Base-by-base conservation (phyloP, 2,888 invertebrate genomes). In the Ophonus ardosiacus region DNA sequence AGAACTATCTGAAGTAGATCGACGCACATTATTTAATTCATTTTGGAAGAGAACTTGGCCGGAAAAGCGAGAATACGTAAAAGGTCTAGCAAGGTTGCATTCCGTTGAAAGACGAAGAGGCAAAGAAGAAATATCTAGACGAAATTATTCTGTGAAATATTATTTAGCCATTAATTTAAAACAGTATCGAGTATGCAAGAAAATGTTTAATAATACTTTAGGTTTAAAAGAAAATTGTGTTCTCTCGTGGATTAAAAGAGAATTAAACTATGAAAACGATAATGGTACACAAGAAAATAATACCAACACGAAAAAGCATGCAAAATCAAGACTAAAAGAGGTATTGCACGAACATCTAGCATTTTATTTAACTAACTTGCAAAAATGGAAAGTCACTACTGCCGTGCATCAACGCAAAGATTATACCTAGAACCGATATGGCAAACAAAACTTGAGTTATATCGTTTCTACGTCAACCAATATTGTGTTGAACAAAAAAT, bases 381-480 rank as follows among this genome's bases (percentile, higher is more conserved):
- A 59, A 59, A 59, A 17, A 7, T 59, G 59, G 59, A 59, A 59
- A 59, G 59, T 17, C 59, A 59, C 17, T 59, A 59, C 7, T 59
- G 59, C 17, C 59, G 59, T n/a, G 59, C 59, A 8, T 59, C 59
- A 59, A 59, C 59, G 7, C n/a, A 59, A 59, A 6, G 17, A 17
- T 59, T 59, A 59, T 18, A 59, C 17, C 59, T 59, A 17, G 59
- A 59, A 17, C 59, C 59, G 17, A 59, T 6, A 18, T 59, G 59
- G 7, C 59, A 17, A 59, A 15, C 59, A n/a, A 59, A 59, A 59
- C 17, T 8, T n/a, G 7, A 59, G 3, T 59, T 59, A 59, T 59
- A 59, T 17, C 59, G 17, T 59, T 59, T 59, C 7, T 59, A 59
- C 17, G 17, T 15, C 8, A 59, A 59, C 17, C 5, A 59, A n/a